Base-by-base conservation (phyloP, 1,140 invertebrate species). In the Halictus rubicundus region DNA sequence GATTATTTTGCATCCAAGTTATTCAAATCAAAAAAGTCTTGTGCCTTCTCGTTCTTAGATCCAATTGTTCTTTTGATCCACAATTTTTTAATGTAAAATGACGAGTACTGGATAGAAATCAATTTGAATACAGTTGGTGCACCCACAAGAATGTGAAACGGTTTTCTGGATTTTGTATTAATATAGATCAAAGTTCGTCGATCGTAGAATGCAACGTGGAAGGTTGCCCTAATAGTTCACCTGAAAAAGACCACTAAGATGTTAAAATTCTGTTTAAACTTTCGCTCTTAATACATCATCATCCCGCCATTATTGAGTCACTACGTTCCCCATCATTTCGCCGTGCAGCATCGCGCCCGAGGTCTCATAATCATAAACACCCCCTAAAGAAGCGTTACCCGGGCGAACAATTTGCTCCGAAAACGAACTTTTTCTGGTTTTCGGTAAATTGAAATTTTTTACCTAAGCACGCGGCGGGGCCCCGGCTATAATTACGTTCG, bases 371-470 rank as follows among this genome's bases (percentile, higher is more conserved):
- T 59, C 39, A 23, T 39, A 23, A 46, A 39, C 64, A 61, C 39
- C 27, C 57, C 6, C 25, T 23, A 46, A 60, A 19, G 25, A 39
- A 14, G n/a, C 25, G 12, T 57, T 57, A 39, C 10, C 0, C 9
- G 25, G 19, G 23, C 2, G 39, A 78, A 78, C 76, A 65, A 78
- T 78, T 57, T 63, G 27, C 39, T 32, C 68, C 14, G 10, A 37
- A 16, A 49, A 16, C 68, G 16, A 25, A 27, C 23, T 2, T 23
- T 71, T 54, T 70, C 60, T 25, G 10, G 59, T 46, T 42, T 71
- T 71, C 23, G 27, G 46, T 27, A 78, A 72, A 78, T 78, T 78
- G 76, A 78, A 78, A 78, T 78, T 78, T 78, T 78, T 73, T 73
- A 32, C 63, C 25, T 60, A 46, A 52, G 21, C 72, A 16, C 7